phyloP scores from a whole-genome alignment of 2,888 invertebrate genomes.

The Agrochola lota region DNA sequence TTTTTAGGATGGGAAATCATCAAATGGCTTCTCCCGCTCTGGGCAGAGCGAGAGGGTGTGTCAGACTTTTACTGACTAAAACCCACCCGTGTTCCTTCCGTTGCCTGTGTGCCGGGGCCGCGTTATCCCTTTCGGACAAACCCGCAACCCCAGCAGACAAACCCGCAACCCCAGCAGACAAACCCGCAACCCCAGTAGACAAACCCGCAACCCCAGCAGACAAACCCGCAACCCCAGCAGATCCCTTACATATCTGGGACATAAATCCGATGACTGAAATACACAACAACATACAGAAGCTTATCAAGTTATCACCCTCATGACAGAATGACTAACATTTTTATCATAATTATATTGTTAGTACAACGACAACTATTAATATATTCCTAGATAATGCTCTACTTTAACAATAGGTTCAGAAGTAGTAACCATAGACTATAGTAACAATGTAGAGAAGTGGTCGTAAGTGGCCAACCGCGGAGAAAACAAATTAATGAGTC shows the following conservation, averaged over 20 bases:
- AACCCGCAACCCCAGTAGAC: no score
- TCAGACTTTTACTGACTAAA: no score
- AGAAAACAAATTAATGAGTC: slow-evolving; percentile 41
- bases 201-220: no score
- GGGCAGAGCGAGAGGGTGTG: no score
- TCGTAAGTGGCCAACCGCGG: slow-evolving; percentile 39
- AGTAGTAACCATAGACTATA: not conserved
- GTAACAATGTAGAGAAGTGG: slow-evolving; percentile 20
- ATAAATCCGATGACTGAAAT: not conserved
- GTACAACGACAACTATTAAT: slow-evolving; percentile 25
- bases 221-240: no score
- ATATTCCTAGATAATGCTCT: slow-evolving; percentile 42
- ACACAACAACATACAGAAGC: slow-evolving; percentile 3
- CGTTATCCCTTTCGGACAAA: no score
- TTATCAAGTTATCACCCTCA: slow-evolving; percentile 41
- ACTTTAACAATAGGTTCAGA: slow-evolving; percentile 14
- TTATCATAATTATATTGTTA: slow-evolving; percentile 24
- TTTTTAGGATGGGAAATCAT: no score
- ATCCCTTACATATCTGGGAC: not conserved
- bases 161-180: no score
- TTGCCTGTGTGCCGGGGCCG: no score
- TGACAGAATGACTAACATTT: slow-evolving; percentile 38
- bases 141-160: no score
- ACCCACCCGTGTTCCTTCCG: no score
- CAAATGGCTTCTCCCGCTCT: no score